Evolutionary conservation across 2,797 vertebrate species (phyloP), one percentile per base, ranked within the genome.

Genomic region (Zenarchopterus dispar): DNA sequence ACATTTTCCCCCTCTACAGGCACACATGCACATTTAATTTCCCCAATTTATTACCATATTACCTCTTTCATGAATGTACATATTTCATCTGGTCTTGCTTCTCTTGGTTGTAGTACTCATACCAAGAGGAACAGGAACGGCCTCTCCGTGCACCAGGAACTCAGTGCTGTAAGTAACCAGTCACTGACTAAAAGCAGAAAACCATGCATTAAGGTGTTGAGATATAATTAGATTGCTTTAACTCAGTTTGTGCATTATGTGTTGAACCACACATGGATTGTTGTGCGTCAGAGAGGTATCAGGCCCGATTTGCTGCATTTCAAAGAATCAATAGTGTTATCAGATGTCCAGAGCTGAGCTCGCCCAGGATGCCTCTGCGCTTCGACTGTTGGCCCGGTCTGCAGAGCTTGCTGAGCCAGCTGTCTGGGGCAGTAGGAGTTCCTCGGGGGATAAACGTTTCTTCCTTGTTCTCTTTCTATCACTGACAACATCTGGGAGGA

Each of bases 151-250:
- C 92, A 9, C 96, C 95, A 2, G 92, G 94, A 80, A 96, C 94
- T 1, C 97, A 98, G 85, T 98, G 97, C 85, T 98, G 97, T 98
- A 93, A 93, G 93, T 91, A 91, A 93, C 93, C 58, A 0, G 33
- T 80, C 22, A 10, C 60, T 68, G 39, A 76, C 73, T 73, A 49
- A 69, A 72, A 74, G 16, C 42, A 67, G 62, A 73, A 8, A 67
- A 71, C 77, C n/a, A 62, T 57, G 33, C 23, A n/a, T 74, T 56
- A 13, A 71, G 42, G 51, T 52, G 46, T 33, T 69, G 53, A 72
- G 59, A 70, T 73, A 63, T 74, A 80, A 83, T 79, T 80, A 67
- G 65, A 85, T 80, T 80, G 56, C 64, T 65, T 61, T 46, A 69
- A 62, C 46, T 71, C 69, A 53, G 64, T 22, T 0, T 79, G 53